Base-by-base conservation (phyloP, 2,888 invertebrate genomes). In the Diadegma fenestrale region DNA sequence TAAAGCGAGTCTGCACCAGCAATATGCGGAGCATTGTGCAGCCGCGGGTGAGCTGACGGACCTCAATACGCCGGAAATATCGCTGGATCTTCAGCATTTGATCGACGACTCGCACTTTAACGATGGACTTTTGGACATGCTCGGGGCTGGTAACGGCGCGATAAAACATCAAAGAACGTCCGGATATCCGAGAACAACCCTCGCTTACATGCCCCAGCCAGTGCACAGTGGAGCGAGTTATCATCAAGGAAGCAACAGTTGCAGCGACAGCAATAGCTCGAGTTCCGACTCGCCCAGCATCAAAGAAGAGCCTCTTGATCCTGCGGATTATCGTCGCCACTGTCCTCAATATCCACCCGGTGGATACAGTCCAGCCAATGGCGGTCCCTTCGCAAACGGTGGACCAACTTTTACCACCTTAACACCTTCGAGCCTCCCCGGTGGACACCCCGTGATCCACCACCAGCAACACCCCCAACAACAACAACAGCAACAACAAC, bases 121-220 rank as follows among this genome's bases (percentile, higher is more conserved):
- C 90, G 98, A 98, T 90, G 97, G 97, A 48, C 95, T 98, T 61
- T 97, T 98, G 90, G 98, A 98, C 92, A 97, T 98, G 93, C 95
- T 98, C 30, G 97, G 94, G 30, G 92, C 90, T 43, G 95, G 92
- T 19, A 90, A 92, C 88, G 91, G 92, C 0, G 88, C 89, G 69
- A 92, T 91, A 80, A 94, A 91, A 73, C 95, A 95, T 87, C 92
- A 94, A 6, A 84, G 89, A 82, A 89, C 90, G 30, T 89, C 88
- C 91, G 93, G 94, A 87, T 87, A 93, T 93, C 96, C 96, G 2
- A 94, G 97, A 85, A 97, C 97, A 33, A 97, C 97, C 0, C 94
- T 98, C 82, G 97, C 98, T 22, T 98, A 98, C 91, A 98, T 98
- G 97, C 98, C 98, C 0, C 98, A 98, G 94, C 97, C 98, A 26